A percentile compares a stretch with the other conserved stretches of the same genome.
Evolutionary conservation across 1,140 invertebrate genomes (phyloP).

Genomic region (Schlechtendalia chinensis): DNA sequence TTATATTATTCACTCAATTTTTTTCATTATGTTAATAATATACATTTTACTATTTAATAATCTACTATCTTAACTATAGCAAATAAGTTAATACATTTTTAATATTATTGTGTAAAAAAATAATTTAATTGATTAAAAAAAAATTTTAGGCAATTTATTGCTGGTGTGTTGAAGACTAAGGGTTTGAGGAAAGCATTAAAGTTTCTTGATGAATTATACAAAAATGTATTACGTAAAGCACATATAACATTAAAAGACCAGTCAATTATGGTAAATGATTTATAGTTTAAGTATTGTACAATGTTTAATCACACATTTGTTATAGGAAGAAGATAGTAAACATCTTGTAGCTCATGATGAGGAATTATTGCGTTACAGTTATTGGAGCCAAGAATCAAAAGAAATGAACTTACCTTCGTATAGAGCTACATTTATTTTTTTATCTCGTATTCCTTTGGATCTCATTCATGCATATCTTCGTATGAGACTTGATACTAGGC

Average conservation of each 20-base stretch:
- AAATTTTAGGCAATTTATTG: constrained; percentile 75
- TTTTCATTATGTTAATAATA: no score
- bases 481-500: constrained; percentile 79
- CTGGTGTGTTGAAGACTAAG: constrained; percentile 80
- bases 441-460: constrained; percentile 78
- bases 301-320: not conserved
- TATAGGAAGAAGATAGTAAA: constrained; percentile 39
- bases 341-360: constrained; percentile 27
- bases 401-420: constrained; percentile 80
- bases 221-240: constrained; percentile 66
- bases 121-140: not conserved
- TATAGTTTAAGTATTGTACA: not conserved
- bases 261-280: constrained; percentile 54
- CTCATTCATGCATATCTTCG: constrained; percentile 84
- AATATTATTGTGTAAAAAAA: no score
- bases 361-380: constrained; percentile 67
- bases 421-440: constrained; percentile 76
- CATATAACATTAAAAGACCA: constrained; percentile 67
- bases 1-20: not conserved
- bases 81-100: no score
- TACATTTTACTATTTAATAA: no score
- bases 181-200: constrained; percentile 75
- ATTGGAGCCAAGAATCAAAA: constrained; percentile 73
- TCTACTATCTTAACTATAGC: no score
- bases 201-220: constrained; percentile 72